These are phyloP conservation scores for Catotricha subobsoleta DNA, from an alignment of 2,888 invertebrate genomes.

Conservation along the genomic window DNA sequence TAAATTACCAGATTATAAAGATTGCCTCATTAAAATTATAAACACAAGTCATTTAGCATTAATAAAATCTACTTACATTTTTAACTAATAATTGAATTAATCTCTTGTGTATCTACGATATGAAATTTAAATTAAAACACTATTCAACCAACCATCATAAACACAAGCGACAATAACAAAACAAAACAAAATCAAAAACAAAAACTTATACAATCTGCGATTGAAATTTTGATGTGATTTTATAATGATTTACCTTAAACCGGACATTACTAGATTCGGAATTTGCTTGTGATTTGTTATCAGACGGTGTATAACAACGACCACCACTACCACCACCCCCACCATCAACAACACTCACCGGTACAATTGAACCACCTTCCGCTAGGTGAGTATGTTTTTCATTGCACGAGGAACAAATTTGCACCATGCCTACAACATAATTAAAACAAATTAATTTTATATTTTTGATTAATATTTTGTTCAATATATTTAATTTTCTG, in stretches of 20 bases:
- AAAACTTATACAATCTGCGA: background rate
- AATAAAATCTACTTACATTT: too few relatives aligned
- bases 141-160: background rate
- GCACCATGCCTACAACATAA: constrained; percentile 48
- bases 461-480: too few relatives aligned
- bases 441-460: background rate
- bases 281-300: constrained; percentile 24
- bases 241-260: constrained; percentile 28
- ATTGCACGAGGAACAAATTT: constrained; percentile 74
- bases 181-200: background rate
- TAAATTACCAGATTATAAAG: too few relatives aligned
- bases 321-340: constrained; percentile 12
- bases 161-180: background rate
- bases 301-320: constrained; percentile 24
- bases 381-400: constrained; percentile 42
- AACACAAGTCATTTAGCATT: too few relatives aligned
- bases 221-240: background rate
- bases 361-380: constrained; percentile 23
- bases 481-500: too few relatives aligned
- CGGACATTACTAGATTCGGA: constrained; percentile 28
- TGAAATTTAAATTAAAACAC: too few relatives aligned
- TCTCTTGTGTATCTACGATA: too few relatives aligned
- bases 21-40: too few relatives aligned
- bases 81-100: too few relatives aligned
- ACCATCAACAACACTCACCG: constrained; percentile 11